Evolutionary conservation across 1,140 invertebrate species (phyloP), one percentile per base, ranked within the genome.

Genomic region (Ceratina japonica): DNA sequence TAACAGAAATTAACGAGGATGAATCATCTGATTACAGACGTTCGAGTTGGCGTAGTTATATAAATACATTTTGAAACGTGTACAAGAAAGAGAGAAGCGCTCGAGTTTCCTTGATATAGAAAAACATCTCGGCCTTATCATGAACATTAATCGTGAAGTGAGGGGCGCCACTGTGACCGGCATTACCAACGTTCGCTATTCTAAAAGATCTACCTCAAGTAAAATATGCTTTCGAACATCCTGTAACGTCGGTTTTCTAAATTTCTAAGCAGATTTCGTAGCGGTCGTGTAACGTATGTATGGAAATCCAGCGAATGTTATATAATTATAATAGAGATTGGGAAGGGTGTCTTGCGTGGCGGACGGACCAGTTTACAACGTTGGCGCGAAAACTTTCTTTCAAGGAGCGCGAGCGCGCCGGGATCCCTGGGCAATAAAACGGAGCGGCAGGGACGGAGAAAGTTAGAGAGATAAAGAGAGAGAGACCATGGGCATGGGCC

Each of bases 351-450:
- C 65, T 7, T 31, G 63, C 44, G 24, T 37, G 37, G 24, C 16
- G 20, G 10, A 61, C n/a, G 8, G 65, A 59, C 37, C 59, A 61
- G 61, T 62, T 44, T 69, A 61, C 31, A 76, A 31, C 27, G 61
- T 84, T 83, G 72, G 77, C 77, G 83, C 83, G 83, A 84, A 84
- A 80, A 69, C 73, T 72, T 79, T 68, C 37, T 68, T 65, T 83
- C 73, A 72, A 68, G 58, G 78, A 76, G 73, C 77, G 83, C 77
- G 66, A 44, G 37, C 37, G 37, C 37, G 37, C 10, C 58, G 69
- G 69, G 78, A 80, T 83, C 68, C 83, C 77, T 76, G 78, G 72
- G 72, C 82, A 80, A 66, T 65, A 84, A 72, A 61, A 52, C 56
- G 31, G 56, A 51, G 37, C 37, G 63, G n/a, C 20, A 49, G 59